Percentiles rank a stretch among this genome's conserved stretches.
Conservation (phyloP, 2,113 vertebrate genomes). For the Patagioenas fasciata region DNA sequence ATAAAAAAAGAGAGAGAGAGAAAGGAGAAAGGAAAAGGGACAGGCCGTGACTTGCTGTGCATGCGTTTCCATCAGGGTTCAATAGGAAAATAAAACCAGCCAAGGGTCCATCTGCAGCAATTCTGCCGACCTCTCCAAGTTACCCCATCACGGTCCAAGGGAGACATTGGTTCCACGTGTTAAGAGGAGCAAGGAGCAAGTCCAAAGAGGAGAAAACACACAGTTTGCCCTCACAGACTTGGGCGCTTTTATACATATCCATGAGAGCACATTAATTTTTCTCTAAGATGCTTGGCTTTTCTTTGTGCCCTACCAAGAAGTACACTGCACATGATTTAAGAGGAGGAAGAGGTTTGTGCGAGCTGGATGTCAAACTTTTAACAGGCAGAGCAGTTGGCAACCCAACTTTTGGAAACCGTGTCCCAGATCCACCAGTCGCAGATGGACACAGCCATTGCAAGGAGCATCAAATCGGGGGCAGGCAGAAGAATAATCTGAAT, state of each 20-base stretch:
- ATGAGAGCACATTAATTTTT: background rate
- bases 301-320: background rate
- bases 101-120: constrained; percentile 52
- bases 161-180: constrained; percentile 73
- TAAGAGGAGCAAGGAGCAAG: constrained; percentile 48
- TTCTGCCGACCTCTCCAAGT: constrained; percentile 59
- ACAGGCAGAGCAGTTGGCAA: background rate
- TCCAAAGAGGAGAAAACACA: constrained; percentile 41
- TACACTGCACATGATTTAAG: background rate
- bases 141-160: constrained; percentile 67
- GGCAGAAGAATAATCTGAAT: background rate
- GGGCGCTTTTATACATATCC: constrained; percentile 23
- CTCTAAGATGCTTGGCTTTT: background rate
- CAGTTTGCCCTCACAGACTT: background rate
- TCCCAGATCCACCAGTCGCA: background rate
- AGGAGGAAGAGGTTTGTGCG: background rate
- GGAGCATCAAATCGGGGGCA: background rate
- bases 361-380: background rate
- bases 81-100: constrained; percentile 77
- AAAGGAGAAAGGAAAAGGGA: constrained; percentile 75
- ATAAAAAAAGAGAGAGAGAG: constrained; percentile 18
- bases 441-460: background rate
- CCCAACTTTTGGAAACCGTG: background rate
- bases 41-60: constrained; percentile 81
- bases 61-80: constrained; percentile 80